Base-by-base conservation (phyloP, 1,140 invertebrate species). In the Rhopalosiphum padi region DNA sequence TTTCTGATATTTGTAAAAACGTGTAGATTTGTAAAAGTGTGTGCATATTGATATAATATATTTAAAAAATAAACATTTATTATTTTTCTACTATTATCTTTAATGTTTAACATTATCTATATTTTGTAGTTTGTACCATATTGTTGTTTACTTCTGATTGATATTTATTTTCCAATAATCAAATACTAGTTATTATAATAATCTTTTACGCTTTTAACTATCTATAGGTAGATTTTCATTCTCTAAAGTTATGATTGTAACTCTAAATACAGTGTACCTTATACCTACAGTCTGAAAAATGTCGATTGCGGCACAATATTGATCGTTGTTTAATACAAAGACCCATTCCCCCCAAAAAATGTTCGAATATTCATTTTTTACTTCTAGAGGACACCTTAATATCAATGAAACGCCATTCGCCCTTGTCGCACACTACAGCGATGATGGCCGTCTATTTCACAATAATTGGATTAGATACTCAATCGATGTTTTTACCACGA, bases 401-500 rank as follows among this genome's bases (percentile, higher is more conserved):
- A 85, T 41, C 7, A 43, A 85, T 43, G 21, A 3, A 9, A 43
- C 41, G 21, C 1, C 18, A 6, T 51, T 23, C 46, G 23, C 46
- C 41, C 23, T 9, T 21, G 2, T 23, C 1, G 41, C 41, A 37
- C 7, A 51, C 48, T 35, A 4, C 11, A 43, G 37, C 18, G 48
- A 51, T 11, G 1, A 22, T 11, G 21, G 21, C 51, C 30, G 30
- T 0, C 25, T 35, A 35, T 89, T 53, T 89, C 4, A 51, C 30
- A 87, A 48, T 89, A 53, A 89, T 89, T 89, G 87, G 35, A 89
- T 89, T 89, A 41, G 21, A 51, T 55, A 15, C 43, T 21, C 46
- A 87, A 48, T 87, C 23, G 87, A 89, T 37, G 51, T 55, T 89
- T 51, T 89, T 37, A 55, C n/a, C 9, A 55, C 87, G n/a, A 89